Conservation (phyloP, 2,888 invertebrate species). For the Xanthorhoe spadicearia region DNA sequence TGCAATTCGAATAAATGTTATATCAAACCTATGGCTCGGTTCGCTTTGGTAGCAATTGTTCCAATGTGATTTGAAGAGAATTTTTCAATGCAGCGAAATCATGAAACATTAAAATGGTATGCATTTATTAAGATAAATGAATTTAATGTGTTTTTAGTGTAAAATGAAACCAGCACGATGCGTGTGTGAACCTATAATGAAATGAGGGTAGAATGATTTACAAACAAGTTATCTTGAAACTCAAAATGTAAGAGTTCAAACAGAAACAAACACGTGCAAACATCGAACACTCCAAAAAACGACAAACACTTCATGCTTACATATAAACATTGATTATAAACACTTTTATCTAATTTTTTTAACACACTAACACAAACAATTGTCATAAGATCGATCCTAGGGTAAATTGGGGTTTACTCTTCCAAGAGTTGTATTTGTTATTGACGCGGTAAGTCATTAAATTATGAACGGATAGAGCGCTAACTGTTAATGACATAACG, state of each 20-base stretch:
- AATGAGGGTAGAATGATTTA: slow-evolving; percentile 12
- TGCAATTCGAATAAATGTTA: slow-evolving; percentile 76
- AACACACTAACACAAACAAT: too few species aligned
- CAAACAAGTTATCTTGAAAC: slow-evolving; percentile 29
- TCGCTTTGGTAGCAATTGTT: slow-evolving; percentile 72
- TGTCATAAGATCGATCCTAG: too few species aligned
- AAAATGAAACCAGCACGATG: slow-evolving; percentile 11
- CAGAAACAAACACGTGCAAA: slow-evolving; percentile 29
- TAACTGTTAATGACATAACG: too few species aligned
- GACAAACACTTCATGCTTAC: slow-evolving; percentile 27
- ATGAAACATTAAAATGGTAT: slow-evolving; percentile 79
- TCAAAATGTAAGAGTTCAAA: slow-evolving; percentile 8
- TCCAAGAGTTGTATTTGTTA: too few species aligned
- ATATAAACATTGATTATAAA: background rate
- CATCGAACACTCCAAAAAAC: slow-evolving; percentile 23
- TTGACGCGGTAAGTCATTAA: too few species aligned
- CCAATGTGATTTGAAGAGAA: slow-evolving; percentile 68
- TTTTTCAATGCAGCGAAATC: slow-evolving; percentile 74
- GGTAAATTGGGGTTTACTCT: too few species aligned
- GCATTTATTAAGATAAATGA: slow-evolving; percentile 57
- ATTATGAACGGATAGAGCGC: too few species aligned
- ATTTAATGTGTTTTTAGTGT: slow-evolving; percentile 15
- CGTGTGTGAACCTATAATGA: slow-evolving; percentile 5
- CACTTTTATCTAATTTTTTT: slow-evolving; percentile 8
- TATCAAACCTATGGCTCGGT: slow-evolving; percentile 84